Percentiles rank a stretch among this genome's conserved stretches.
Conservation (phyloP, 2,113 vertebrate genomes). For the Litocranius walleri region DNA sequence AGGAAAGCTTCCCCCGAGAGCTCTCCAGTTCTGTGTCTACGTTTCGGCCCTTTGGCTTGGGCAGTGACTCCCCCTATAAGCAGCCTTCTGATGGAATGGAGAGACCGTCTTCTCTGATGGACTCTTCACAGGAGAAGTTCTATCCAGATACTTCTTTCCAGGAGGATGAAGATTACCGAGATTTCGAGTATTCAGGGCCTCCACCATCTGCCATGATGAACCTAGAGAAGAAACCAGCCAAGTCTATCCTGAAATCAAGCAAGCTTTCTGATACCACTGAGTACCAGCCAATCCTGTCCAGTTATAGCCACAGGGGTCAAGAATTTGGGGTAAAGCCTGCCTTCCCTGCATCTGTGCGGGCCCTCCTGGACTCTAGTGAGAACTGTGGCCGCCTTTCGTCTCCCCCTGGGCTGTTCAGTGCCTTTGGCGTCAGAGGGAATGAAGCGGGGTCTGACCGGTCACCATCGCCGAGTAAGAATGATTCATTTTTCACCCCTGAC, state of each 20-base stretch:
- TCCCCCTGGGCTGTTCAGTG: conserved; percentile 76
- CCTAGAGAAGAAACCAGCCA: conserved; percentile 84
- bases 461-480: conserved; percentile 80
- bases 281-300: conserved; percentile 78
- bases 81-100: conserved; percentile 77
- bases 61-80: conserved; percentile 80
- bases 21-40: conserved; percentile 73
- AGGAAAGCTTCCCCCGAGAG: conserved; percentile 79
- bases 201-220: conserved; percentile 79
- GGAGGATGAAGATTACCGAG: conserved; percentile 84
- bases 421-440: conserved; percentile 75
- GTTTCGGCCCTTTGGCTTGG: conserved; percentile 79
- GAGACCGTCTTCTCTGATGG: conserved; percentile 79
- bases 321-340: conserved; percentile 78
- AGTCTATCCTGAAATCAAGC: conserved; percentile 81
- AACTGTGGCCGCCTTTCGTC: conserved; percentile 71
- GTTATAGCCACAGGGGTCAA: conserved; percentile 77
- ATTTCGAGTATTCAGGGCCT: conserved; percentile 82
- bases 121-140: conserved; percentile 84
- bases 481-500: conserved; percentile 80
- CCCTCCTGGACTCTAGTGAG: conserved; percentile 79
- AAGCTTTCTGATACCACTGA: conserved; percentile 76
- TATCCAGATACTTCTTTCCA: conserved; percentile 84
- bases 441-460: conserved; percentile 77
- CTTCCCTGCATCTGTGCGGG: conserved; percentile 77